phyloP scores from a whole-genome alignment of 1,140 invertebrate species.

The Delia radicum region DNA sequence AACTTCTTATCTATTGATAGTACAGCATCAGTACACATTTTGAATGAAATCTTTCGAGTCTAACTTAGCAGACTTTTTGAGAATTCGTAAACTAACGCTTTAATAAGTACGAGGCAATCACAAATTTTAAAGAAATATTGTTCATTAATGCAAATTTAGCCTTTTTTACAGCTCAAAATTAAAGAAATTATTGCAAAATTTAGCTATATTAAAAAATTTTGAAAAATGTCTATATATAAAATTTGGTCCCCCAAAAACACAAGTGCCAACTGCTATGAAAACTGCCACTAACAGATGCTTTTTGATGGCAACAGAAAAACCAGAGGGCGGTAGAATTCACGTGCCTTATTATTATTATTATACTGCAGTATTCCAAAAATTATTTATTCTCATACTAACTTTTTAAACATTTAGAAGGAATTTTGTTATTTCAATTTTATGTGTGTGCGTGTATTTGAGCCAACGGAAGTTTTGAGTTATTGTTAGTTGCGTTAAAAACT shows the following conservation, averaged over 20 bases:
- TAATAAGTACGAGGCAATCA: too few species aligned
- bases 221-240: too few species aligned
- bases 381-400: neutral
- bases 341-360: neutral
- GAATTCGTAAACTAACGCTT: too few species aligned
- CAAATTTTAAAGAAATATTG: too few species aligned
- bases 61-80: too few species aligned
- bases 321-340: neutral
- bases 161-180: too few species aligned
- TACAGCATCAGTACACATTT: too few species aligned
- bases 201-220: too few species aligned
- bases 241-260: neutral
- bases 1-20: too few species aligned
- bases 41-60: too few species aligned
- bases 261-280: neutral
- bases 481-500: neutral
- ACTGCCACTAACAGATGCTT: neutral
- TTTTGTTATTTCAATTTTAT: neutral
- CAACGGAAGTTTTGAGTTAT: neutral
- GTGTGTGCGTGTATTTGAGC: neutral
- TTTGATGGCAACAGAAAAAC: neutral
- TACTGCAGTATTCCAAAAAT: neutral
- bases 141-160: too few species aligned
- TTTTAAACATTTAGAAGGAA: neutral
- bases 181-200: too few species aligned